Base-by-base conservation (phyloP, 1,140 invertebrate species). In the Geopemphigus sp. region DNA sequence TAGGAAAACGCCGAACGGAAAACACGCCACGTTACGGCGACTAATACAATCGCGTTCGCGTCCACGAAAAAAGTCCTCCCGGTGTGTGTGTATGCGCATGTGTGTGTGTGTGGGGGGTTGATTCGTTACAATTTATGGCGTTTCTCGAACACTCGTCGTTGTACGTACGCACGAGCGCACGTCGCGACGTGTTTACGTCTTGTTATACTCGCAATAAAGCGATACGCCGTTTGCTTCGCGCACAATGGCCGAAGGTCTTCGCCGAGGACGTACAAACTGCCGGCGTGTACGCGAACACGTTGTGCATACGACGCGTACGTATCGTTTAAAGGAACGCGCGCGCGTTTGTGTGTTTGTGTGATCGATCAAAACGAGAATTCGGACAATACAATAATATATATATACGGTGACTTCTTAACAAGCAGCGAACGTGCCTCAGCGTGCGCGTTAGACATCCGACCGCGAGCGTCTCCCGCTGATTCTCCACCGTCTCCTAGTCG, bases 131-230 rank as follows among this genome's bases (percentile, higher is more conserved):
- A n/a, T n/a, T n/a, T n/a, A n/a, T n/a, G n/a, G n/a, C n/a, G n/a
- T n/a, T n/a, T n/a, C n/a, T n/a, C n/a, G n/a, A n/a, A n/a, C 32
- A 39, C 32, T 4, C 32, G 32, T 39, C 8, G 32, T 39, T 39
- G 32, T 8, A 39, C 32, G 32, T n/a, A n/a, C n/a, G 32, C 32
- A 39, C 32, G 32, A 39, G 32, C 32, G 47, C 14, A 22, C 26
- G 17, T 12, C 70, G 32, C 29, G 72, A 76, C n/a, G n/a, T 76
- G 73, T 76, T 76, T 76, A 76, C 73, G 73, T 76, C 73, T 76
- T 76, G 73, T 76, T 76, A 76, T 39, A 76, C 32, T 45, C 11
- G 22, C n/a, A 68, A 68, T 68, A 68, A 68, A 68, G 54, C n/a
- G n/a, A n/a, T n/a, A n/a, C n/a, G n/a, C n/a, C n/a, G n/a, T n/a